These are phyloP conservation scores for Scarus forsteni DNA, from an alignment of 2,797 vertebrate genomes.

Conservation along the genomic window DNA sequence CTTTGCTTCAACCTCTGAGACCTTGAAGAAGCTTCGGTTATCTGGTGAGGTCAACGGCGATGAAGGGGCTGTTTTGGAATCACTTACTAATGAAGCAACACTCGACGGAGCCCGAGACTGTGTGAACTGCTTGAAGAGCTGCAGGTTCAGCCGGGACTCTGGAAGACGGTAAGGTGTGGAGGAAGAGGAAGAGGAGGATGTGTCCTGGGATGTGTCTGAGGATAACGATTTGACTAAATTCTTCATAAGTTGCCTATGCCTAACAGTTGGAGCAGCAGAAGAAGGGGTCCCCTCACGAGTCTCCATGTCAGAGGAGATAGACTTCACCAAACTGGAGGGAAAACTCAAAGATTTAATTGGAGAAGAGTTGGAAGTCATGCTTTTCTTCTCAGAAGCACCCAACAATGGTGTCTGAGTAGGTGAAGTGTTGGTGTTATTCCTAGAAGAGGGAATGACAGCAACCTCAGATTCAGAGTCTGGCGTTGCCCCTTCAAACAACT, in stretches of 20 bases:
- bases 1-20: constrained; percentile 96
- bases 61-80: constrained; percentile 96
- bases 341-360: constrained; percentile 87
- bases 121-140: constrained; percentile 97
- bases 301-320: constrained; percentile 91
- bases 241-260: constrained; percentile 94
- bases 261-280: constrained; percentile 72
- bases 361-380: constrained; percentile 79
- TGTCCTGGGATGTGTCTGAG: constrained; percentile 92
- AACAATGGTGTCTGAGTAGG: constrained; percentile 65
- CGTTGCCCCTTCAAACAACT: constrained; percentile 86
- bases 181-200: constrained; percentile 79
- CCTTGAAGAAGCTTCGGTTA: constrained; percentile 95
- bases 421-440: constrained; percentile 69
- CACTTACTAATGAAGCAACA: constrained; percentile 59
- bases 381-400: constrained; percentile 51
- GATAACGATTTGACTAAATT: constrained; percentile 95
- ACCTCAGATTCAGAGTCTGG: constrained; percentile 63
- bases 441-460: constrained; percentile 51
- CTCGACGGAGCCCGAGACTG: constrained; percentile 87
- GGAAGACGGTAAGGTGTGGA: constrained; percentile 82
- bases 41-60: constrained; percentile 93
- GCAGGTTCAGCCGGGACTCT: constrained; percentile 94
- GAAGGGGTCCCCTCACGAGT: constrained; percentile 83
- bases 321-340: constrained; percentile 90